Evolutionary conservation across 1,140 invertebrate species (phyloP).

Genomic region (Brevipalpus yothersi): DNA sequence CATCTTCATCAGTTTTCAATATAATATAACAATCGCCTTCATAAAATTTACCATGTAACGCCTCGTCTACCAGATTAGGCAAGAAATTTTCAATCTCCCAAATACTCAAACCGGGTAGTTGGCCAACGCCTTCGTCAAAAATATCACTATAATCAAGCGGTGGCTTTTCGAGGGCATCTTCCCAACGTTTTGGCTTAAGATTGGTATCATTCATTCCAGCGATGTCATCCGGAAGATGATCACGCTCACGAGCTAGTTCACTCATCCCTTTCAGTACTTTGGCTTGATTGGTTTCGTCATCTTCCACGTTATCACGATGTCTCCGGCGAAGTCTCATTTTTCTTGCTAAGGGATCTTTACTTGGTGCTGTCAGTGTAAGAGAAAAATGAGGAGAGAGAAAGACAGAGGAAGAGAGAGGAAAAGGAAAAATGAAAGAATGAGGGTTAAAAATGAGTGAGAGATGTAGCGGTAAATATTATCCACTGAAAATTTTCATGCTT

Average conservation of each 20-base stretch:
- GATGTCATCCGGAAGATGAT: conserved; percentile 22
- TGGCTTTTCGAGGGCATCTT: conserved; percentile 79
- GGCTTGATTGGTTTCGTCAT: conserved; percentile 68
- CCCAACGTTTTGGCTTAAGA: conserved; percentile 38
- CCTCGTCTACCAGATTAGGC: conserved; percentile 51
- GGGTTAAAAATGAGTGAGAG: too few relatives aligned
- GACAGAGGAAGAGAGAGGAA: background rate
- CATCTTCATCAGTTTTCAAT: conserved; percentile 63
- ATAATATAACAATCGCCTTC: conserved; percentile 98
- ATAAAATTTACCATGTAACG: conserved; percentile 66
- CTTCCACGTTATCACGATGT: conserved; percentile 19
- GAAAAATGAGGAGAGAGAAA: background rate
- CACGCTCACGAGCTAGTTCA: conserved; percentile 76
- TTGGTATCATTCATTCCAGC: conserved; percentile 1
- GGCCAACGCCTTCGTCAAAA: conserved; percentile 90
- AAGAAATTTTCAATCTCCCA: conserved; percentile 99
- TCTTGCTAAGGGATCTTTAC: conserved; percentile 69
- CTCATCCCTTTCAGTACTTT: conserved; percentile 95
- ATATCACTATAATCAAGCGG: conserved; percentile 96
- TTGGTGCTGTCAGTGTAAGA: conserved; percentile 17
- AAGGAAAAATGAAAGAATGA: background rate
- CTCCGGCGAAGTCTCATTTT: conserved; percentile 59
- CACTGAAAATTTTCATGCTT: background rate
- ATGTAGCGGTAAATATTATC: too few relatives aligned
- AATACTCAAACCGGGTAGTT: conserved; percentile 36